Base-by-base conservation (phyloP, 2,113 vertebrate genomes). In the Spilogale gracilis region DNA sequence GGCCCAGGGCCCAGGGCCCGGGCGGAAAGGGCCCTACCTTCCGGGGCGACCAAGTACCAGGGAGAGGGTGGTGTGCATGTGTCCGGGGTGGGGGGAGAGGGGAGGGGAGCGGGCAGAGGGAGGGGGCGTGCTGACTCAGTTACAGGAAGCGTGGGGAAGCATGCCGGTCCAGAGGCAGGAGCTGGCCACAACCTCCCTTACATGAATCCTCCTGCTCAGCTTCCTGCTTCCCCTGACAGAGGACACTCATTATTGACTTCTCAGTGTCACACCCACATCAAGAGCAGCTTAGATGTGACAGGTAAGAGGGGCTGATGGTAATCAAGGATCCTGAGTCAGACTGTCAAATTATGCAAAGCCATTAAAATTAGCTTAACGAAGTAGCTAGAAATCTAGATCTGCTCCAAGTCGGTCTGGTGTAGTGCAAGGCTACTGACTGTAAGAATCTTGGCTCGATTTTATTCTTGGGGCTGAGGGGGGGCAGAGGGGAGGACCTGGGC, bases 181-280 rank as follows among this genome's bases (percentile, higher is more conserved):
- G 63, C 38, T 14, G 73, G 61, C 4, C 1, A 2, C 54, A 45
- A 11, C 27, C n/a, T 1, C 63, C 20, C 71, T 6, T 0, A 5
- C 32, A 3, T 0, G 2, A 6, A 20, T 0, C 89, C 6, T 67
- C 2, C 89, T 1, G 88, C 23, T 45, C 85, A n/a, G 1, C 50
- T 32, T 0, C 0, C 5, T n/a, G 1, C 50, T 32, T 0, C 0
- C 5, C 1, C 0, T 0, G 1, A 0, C 82, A 21, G 92, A 78
- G 92, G 92, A 25, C 65, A 60, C 61, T 5, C 3, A 2, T 2
- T 21, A 14, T 0, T 45, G 89, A 30, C 23, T 18, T 71, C 93
- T 76, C 1, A 0, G 30, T 0, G 71, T 0, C 94, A 38, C 3
- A 20, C 23, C 60, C 18, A 48, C 9, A 0, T n/a, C 81, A 0